Evolutionary conservation across 2,888 invertebrate species (phyloP), one percentile per base, ranked within the genome.

Genomic region (Melinaea marsaeus): DNA sequence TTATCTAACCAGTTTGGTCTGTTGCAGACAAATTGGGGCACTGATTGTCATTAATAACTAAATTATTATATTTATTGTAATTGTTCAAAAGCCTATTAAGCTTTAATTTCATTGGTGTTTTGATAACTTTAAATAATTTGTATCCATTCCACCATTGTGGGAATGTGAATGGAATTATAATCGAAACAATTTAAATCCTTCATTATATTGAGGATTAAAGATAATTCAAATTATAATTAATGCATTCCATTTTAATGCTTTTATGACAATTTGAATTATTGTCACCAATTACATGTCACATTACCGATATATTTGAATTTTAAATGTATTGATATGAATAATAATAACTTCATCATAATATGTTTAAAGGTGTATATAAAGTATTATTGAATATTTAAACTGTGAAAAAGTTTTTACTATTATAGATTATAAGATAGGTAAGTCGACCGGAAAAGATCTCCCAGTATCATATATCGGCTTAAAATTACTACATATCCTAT

Each of bases 1-100:
- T 61, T 64, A 64, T 62, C 64, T 57, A 55, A 34, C 57, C 57
- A 61, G 61, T 63, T 65, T 62, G 47, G 59, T 64, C 65, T 58
- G 58, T 66, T 57, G n/a, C 42, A 57, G 56, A 60, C 59, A 64
- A 61, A 60, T 64, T 60, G 57, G 45, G 57, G 46, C 34, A 13
- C 58, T 60, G 61, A 62, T 62, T 64, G 45, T 42, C 34, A 66
- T 51, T 60, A 61, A 34, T 34, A 54, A 11, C 42, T 22, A 13
- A 47, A 46, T 58, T 47, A 47, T 58, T 42, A 32, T 33, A 54
- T 54, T 51, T 42, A 55, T 60, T 59, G 51, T 59, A 59, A 51
- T 59, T 55, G 45, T 32, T 45, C 37, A 54, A 60, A 60, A 60
- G 46, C 45, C 60, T 33, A 45, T 60, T 55, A 45, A 48, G 51